A percentile compares a stretch with the other conserved stretches of the same genome.
These are phyloP conservation scores for Neofelis nebulosa DNA, from an alignment of 2,113 vertebrate genomes.

Conservation along the genomic window DNA sequence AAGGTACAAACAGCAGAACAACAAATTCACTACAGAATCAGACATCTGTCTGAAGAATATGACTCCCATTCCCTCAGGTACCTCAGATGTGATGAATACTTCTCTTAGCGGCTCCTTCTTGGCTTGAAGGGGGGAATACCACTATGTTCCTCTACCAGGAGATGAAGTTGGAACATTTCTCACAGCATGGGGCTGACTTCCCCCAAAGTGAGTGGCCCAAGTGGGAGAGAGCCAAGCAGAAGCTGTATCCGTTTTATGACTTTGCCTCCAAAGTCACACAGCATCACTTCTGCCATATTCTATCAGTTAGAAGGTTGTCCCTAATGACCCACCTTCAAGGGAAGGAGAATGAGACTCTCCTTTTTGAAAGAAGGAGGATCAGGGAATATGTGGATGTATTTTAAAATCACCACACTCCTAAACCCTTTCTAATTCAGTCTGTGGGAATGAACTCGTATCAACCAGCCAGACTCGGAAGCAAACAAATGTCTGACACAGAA, in stretches of 20 bases:
- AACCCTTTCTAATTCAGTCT: not conserved
- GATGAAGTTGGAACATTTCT: not conserved
- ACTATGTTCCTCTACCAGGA: not conserved
- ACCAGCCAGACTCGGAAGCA: slow-evolving; percentile 34
- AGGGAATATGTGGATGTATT: not conserved
- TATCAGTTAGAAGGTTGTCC: not conserved
- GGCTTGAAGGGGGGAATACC: not conserved
- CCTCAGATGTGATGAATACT: not conserved
- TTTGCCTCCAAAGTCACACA: not conserved
- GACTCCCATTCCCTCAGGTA: not conserved
- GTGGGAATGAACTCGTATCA: not conserved
- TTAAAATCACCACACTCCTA: not conserved
- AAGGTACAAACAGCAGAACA: not conserved
- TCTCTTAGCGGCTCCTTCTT: not conserved
- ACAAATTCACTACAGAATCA: not conserved
- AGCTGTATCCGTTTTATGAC: not conserved
- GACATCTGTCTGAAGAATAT: not conserved
- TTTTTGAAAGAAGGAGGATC: not conserved
- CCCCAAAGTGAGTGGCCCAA: not conserved
- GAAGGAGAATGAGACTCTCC: not conserved
- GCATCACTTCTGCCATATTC: not conserved
- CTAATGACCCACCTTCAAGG: not conserved
- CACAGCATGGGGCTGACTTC: not conserved
- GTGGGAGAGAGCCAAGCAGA: not conserved
- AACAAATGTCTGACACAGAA: slow-evolving; percentile 57